Evolutionary conservation across 2,888 invertebrate genomes (phyloP).

Genomic region (Drosophila kokeensis): DNA sequence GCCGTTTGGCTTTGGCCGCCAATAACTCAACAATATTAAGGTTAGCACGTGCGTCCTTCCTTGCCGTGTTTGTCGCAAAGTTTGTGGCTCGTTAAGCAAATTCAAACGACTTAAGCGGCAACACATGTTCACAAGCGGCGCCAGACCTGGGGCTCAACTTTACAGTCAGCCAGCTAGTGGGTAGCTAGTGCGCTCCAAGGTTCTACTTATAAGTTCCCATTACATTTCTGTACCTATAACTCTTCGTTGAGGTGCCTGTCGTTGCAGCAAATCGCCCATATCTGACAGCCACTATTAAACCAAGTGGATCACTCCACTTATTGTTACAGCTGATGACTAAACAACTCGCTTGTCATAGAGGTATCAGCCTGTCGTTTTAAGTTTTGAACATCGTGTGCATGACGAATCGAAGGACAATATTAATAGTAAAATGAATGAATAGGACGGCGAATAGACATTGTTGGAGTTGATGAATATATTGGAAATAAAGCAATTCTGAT

Average conservation of each 20-base stretch:
- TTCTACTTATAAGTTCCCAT: conserved; percentile 26
- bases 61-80: conserved; percentile 75
- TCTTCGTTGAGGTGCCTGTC: conserved; percentile 60
- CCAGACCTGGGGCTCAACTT: conserved; percentile 10
- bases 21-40: conserved; percentile 81
- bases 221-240: conserved; percentile 39
- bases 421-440: background rate
- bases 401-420: background rate
- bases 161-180: background rate
- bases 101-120: conserved; percentile 81
- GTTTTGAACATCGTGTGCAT: background rate
- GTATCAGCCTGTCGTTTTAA: background rate
- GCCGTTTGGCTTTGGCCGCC: conserved; percentile 77
- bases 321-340: conserved; percentile 21
- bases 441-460: background rate
- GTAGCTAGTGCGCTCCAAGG: conserved; percentile 13
- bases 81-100: conserved; percentile 82
- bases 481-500: background rate
- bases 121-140: conserved; percentile 75
- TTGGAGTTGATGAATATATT: background rate
- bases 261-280: conserved; percentile 70
- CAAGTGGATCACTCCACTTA: conserved; percentile 56
- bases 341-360: background rate
- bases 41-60: conserved; percentile 73
- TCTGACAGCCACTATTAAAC: conserved; percentile 68